phyloP scores from a whole-genome alignment of 2,888 invertebrate genomes.

The Epistrophe eligans region DNA sequence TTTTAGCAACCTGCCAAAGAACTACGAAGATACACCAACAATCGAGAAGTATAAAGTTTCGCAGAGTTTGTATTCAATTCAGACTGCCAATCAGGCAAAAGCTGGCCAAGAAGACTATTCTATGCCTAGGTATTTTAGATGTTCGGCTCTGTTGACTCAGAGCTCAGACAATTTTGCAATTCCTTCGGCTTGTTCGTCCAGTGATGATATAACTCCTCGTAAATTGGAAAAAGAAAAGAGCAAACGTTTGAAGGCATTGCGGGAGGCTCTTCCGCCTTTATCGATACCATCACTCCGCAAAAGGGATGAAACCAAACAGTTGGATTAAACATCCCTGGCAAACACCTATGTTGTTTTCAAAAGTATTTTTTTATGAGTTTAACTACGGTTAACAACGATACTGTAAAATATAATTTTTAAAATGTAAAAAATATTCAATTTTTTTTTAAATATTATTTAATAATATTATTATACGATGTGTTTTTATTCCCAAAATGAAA shows the following conservation, averaged over 20 bases:
- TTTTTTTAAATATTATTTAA: conserved; percentile 11
- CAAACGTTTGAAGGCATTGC: conserved; percentile 82
- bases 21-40: conserved; percentile 83
- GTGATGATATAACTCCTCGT: conserved; percentile 78
- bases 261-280: conserved; percentile 83
- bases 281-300: conserved; percentile 81
- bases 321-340: conserved; percentile 44
- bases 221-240: conserved; percentile 82
- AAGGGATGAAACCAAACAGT: conserved; percentile 74
- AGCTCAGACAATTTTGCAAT: conserved; percentile 79
- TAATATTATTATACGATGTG: conserved; percentile 12
- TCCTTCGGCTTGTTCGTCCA: conserved; percentile 78
- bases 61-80: conserved; percentile 84
- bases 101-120: conserved; percentile 85
- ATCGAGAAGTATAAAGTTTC: conserved; percentile 83
- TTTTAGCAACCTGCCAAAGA: conserved; percentile 83
- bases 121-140: conserved; percentile 87
- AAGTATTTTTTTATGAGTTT: conserved; percentile 21
- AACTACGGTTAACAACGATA: conserved; percentile 16
- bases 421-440: conserved; percentile 1
- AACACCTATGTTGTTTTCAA: background rate
- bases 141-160: conserved; percentile 82
- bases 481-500: conserved; percentile 8
- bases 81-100: conserved; percentile 84
- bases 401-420: conserved; percentile 17